A percentile compares a stretch with the other conserved stretches of the same genome.
These are phyloP conservation scores for Eurytoma adleriae DNA, from an alignment of 2,888 invertebrate species.

Conservation along the genomic window DNA sequence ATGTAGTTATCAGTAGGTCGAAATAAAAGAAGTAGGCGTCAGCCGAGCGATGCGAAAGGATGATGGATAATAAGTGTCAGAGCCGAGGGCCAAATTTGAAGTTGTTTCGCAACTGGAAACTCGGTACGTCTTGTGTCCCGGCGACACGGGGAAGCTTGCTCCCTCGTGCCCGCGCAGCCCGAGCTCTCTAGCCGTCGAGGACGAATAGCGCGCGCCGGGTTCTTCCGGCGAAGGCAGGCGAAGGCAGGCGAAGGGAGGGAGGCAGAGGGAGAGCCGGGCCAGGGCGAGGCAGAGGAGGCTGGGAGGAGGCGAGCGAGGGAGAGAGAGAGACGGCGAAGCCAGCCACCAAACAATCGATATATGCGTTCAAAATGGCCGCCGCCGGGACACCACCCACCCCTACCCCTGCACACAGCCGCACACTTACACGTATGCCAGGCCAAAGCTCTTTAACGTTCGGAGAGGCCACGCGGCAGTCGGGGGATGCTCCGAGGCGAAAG, in stretches of 20 bases:
- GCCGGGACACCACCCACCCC: slow-evolving; percentile 72
- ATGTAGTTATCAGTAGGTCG: too few relatives aligned
- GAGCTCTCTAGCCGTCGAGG: slow-evolving; percentile 23
- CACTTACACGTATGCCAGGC: slow-evolving; percentile 59
- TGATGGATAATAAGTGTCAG: slow-evolving; percentile 50
- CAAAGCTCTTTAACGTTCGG: slow-evolving; percentile 62
- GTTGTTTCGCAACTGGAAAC: slow-evolving; percentile 47
- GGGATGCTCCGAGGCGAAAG: slow-evolving; percentile 28
- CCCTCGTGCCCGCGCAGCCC: slow-evolving; percentile 8
- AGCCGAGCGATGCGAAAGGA: background rate
- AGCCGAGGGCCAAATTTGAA: slow-evolving; percentile 45
- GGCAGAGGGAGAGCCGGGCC: slow-evolving; percentile 21
- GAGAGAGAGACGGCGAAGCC: slow-evolving; percentile 62
- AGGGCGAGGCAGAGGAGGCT: background rate
- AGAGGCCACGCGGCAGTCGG: slow-evolving; percentile 20
- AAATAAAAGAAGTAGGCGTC: slow-evolving; percentile 1
- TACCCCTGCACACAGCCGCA: slow-evolving; percentile 64
- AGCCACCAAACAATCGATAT: slow-evolving; percentile 77
- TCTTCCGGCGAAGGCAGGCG: background rate
- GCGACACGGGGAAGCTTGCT: slow-evolving; percentile 6
- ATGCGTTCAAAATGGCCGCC: slow-evolving; percentile 77
- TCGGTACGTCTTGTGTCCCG: slow-evolving; percentile 26
- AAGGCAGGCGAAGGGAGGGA: slow-evolving; percentile 5
- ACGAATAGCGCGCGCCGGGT: slow-evolving; percentile 46
- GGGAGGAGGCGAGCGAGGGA: background rate